Conservation (phyloP, 2,113 vertebrate species). For the Mola mola region DNA sequence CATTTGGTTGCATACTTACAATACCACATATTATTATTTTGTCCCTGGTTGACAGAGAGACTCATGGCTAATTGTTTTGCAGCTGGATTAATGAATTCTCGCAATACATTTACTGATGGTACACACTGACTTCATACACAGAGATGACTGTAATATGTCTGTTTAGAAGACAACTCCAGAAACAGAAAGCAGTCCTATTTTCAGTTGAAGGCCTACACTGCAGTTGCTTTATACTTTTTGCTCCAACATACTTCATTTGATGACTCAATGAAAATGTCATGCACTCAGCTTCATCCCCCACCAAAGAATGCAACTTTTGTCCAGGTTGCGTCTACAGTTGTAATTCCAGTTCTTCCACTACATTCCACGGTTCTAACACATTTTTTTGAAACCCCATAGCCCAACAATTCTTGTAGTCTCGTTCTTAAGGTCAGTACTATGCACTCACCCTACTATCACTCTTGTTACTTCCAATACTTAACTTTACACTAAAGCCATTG, state of each 20-base stretch:
- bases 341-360: constrained; percentile 8
- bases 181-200: neutral
- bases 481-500: constrained; percentile 60
- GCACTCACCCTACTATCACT: constrained; percentile 43
- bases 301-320: constrained; percentile 36
- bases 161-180: constrained; percentile 15
- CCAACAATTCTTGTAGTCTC: constrained; percentile 29
- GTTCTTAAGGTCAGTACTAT: constrained; percentile 44
- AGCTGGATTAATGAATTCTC: constrained; percentile 83
- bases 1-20: constrained; percentile 56
- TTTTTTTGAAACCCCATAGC: constrained; percentile 38
- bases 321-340: neutral
- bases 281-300: constrained; percentile 18
- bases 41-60: no score
- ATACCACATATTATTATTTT: constrained; percentile 45
- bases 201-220: neutral
- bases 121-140: constrained; percentile 6
- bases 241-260: constrained; percentile 10
- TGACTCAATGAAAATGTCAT: constrained; percentile 32
- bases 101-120: neutral
- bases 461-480: constrained; percentile 62
- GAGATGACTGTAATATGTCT: constrained; percentile 7
- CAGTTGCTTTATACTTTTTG: constrained; percentile 12
- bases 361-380: constrained; percentile 23
- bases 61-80: constrained; percentile 84